Evolutionary conservation across 2,113 vertebrate genomes (phyloP).

Genomic region (Carlito syrichta): DNA sequence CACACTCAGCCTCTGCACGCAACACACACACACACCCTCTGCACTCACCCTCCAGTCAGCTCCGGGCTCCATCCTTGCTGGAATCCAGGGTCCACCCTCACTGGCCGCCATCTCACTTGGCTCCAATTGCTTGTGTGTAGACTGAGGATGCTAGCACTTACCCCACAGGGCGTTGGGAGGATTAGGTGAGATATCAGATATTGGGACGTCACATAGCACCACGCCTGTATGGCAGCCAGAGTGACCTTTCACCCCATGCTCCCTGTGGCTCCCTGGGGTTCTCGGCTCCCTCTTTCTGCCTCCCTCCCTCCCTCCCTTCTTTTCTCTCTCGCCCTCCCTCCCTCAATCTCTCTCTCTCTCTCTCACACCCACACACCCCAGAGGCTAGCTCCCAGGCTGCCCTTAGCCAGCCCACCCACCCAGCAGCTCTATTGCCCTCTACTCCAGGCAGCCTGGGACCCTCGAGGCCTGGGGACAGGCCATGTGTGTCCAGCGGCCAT

Average conservation of each 20-base stretch:
- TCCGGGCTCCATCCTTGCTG: neutral
- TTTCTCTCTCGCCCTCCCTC: neutral
- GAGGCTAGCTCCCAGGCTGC: neutral
- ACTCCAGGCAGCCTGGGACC: neutral
- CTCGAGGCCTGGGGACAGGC: neutral
- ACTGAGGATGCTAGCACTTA: neutral
- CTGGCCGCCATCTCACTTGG: neutral
- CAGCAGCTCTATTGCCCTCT: neutral
- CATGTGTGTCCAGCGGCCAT: neutral
- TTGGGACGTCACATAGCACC: neutral
- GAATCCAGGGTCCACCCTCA: neutral
- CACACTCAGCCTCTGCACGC: too few species aligned
- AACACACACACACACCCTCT: neutral
- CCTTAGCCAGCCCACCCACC: neutral
- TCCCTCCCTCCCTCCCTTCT: neutral
- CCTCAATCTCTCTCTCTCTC: neutral
- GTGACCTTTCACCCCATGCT: neutral
- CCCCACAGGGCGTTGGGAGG: neutral
- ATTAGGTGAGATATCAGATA: slow-evolving; percentile 9
- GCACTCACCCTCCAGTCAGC: neutral
- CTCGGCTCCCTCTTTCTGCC: neutral
- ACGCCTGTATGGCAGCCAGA: too few species aligned
- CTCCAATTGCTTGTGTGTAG: neutral
- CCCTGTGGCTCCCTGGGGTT: neutral
- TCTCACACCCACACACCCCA: neutral